These are phyloP conservation scores for Dynastes hyllus DNA, from an alignment of 2,888 invertebrate genomes.

Conservation along the genomic window DNA sequence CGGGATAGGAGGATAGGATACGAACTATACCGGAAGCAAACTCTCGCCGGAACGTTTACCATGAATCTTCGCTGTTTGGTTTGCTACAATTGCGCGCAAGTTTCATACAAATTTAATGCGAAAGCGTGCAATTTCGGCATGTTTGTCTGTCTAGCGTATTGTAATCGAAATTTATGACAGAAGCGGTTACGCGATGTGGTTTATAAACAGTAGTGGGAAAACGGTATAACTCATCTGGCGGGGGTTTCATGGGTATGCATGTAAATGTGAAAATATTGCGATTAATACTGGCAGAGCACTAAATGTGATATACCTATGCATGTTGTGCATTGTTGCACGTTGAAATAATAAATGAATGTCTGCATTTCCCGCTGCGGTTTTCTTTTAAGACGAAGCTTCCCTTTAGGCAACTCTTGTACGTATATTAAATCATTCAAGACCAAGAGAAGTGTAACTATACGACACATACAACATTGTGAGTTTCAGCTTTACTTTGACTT, in stretches of 20 bases:
- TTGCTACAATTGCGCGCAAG: slow-evolving; percentile 29
- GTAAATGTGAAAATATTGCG: slow-evolving; percentile 21
- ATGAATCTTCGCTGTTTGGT: slow-evolving; percentile 29
- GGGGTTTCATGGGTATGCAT: neutral
- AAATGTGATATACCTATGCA: neutral
- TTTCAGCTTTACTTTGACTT: no score
- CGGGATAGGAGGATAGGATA: slow-evolving; percentile 14
- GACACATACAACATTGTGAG: no score
- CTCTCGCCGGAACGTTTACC: slow-evolving; percentile 21
- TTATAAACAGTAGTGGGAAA: slow-evolving; percentile 16
- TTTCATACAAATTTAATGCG: slow-evolving; percentile 27
- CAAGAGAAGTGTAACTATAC: no score
- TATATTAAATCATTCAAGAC: no score
- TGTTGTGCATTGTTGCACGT: neutral
- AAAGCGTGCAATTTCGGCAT: slow-evolving; percentile 29
- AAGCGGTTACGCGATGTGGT: slow-evolving; percentile 20
- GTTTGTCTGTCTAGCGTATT: slow-evolving; percentile 26
- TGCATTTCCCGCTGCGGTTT: no score
- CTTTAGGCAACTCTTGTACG: no score
- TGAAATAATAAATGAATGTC: no score
- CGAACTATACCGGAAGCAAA: slow-evolving; percentile 6
- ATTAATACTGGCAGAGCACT: neutral
- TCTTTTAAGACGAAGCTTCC: no score
- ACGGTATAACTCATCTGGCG: slow-evolving; percentile 10
- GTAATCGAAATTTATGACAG: slow-evolving; percentile 27